Evolutionary conservation across 2,888 invertebrate genomes (phyloP).

Genomic region (Drosophila birchii): DNA sequence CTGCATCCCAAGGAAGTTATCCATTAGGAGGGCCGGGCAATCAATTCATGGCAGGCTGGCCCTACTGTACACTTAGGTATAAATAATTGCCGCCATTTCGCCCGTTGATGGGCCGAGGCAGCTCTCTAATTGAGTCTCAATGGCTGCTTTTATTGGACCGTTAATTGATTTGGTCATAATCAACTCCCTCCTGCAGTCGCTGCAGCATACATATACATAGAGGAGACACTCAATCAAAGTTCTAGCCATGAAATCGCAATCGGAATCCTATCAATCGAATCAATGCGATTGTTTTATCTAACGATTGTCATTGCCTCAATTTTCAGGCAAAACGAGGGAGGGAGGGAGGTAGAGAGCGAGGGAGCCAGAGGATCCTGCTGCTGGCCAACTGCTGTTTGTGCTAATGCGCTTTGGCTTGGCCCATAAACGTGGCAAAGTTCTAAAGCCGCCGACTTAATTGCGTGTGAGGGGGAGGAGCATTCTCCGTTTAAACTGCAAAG

Average conservation of each 20-base stretch:
- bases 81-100: constrained; percentile 28
- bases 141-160: constrained; percentile 32
- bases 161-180: constrained; percentile 40
- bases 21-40: constrained; percentile 4
- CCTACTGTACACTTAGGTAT: constrained; percentile 28
- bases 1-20: neutral
- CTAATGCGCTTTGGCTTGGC: constrained; percentile 52
- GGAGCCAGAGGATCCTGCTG: constrained; percentile 23
- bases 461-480: constrained; percentile 16
- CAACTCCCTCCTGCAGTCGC: constrained; percentile 20
- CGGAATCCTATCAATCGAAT: constrained; percentile 28
- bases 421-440: constrained; percentile 55
- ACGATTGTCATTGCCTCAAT: constrained; percentile 16
- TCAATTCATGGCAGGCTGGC: constrained; percentile 13
- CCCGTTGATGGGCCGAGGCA: constrained; percentile 26
- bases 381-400: constrained; percentile 45
- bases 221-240: constrained; percentile 35
- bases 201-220: neutral
- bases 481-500: constrained; percentile 48
- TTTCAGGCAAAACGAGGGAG: constrained; percentile 4
- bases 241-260: constrained; percentile 13
- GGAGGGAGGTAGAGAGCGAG: neutral
- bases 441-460: constrained; percentile 53
- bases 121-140: constrained; percentile 33
- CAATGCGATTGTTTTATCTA: constrained; percentile 42